A percentile compares a stretch with the other conserved stretches of the same genome.
Evolutionary conservation across 2,797 vertebrate species (phyloP).

Genomic region (Melanotaenia boesemani): DNA sequence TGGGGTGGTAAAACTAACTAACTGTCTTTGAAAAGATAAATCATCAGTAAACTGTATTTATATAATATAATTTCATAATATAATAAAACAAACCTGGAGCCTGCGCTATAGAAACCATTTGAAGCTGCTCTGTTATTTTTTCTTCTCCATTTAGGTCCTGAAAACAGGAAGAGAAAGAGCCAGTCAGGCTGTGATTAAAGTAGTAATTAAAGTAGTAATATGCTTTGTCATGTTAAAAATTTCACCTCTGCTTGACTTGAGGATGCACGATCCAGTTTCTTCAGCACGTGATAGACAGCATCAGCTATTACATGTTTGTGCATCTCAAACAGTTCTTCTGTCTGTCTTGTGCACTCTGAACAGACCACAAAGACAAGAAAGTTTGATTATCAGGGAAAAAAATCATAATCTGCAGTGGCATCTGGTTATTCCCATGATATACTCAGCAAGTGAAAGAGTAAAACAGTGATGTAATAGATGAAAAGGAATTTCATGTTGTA

Average conservation of each 20-base stretch:
- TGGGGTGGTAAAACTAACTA: not conserved
- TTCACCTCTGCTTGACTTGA: not conserved
- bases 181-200: not conserved
- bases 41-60: not conserved
- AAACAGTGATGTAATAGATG: too few relatives aligned
- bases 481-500: too few relatives aligned
- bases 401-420: too few relatives aligned
- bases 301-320: conserved; percentile 59
- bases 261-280: conserved; percentile 60
- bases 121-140: not conserved
- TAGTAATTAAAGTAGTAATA: not conserved
- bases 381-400: not conserved
- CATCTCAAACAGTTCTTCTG: conserved; percentile 60
- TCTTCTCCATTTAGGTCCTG: conserved; percentile 44
- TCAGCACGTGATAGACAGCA: conserved; percentile 50
- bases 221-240: conserved; percentile 3
- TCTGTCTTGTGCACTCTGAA: conserved; percentile 69
- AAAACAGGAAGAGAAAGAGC: conserved; percentile 56
- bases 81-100: conserved; percentile 30
- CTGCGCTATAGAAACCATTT: conserved; percentile 3
- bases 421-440: too few relatives aligned
- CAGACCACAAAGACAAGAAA: not conserved
- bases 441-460: too few relatives aligned
- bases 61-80: not conserved
- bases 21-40: too few relatives aligned